These are phyloP conservation scores for Dryomyza anilis DNA, from an alignment of 2,888 invertebrate species.

Conservation along the genomic window DNA sequence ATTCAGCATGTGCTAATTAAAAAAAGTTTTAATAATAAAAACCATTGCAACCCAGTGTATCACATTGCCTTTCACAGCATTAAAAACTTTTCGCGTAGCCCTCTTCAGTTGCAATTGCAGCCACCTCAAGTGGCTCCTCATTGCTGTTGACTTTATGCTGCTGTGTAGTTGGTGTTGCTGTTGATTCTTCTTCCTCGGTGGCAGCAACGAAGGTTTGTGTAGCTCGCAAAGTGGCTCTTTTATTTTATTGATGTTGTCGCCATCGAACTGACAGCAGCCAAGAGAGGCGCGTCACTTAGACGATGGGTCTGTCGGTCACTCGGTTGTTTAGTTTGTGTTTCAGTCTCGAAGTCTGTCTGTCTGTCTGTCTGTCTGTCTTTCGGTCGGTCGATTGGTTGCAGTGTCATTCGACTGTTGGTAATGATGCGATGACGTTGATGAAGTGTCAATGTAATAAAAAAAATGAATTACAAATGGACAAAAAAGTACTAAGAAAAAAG, in stretches of 20 bases:
- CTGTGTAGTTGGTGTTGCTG: background rate
- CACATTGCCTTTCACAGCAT: too few species aligned
- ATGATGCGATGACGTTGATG: constrained; percentile 35
- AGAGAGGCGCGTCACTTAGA: background rate
- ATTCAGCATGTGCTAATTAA: too few species aligned
- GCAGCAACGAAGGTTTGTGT: constrained; percentile 6
- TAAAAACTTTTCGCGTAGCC: too few species aligned
- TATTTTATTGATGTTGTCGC: constrained; percentile 5
- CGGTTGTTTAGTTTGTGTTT: too few species aligned
- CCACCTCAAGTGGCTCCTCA: constrained; percentile 13
- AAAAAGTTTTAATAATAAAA: too few species aligned
- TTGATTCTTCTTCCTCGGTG: background rate
- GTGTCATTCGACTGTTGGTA: background rate
- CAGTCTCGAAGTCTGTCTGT: too few species aligned
- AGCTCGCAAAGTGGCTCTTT: background rate
- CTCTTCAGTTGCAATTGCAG: background rate
- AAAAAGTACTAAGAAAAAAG: background rate
- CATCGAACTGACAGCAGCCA: background rate
- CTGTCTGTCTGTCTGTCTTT: too few species aligned
- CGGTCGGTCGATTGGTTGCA: too few species aligned
- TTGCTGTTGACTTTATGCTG: constrained; percentile 5
- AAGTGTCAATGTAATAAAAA: constrained; percentile 42
- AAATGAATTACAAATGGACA: constrained; percentile 36
- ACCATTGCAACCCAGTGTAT: too few species aligned
- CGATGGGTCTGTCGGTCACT: background rate